Base-by-base conservation (phyloP, 1,140 invertebrate species). In the Probaryconus sp. region DNA sequence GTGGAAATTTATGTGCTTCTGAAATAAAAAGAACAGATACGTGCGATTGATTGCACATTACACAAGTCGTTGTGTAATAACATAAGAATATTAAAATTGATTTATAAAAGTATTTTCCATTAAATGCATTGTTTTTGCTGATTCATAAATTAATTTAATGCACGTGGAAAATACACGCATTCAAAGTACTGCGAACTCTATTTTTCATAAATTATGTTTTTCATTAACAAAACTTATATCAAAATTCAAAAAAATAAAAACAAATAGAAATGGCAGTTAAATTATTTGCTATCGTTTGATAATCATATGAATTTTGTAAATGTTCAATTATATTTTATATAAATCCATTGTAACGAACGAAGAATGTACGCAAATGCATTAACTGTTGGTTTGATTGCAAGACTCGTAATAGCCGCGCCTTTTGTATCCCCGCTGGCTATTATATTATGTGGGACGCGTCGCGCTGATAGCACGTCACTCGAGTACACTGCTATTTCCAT, bases 51-150 rank as follows among this genome's bases (percentile, higher is more conserved):
- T 42, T 42, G 37, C 37, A 43, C n/a, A 18, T 31, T 42, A 17
- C 37, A 35, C 10, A 10, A 18, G 11, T n/a, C 14, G 28, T 55
- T 30, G 37, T 31, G 37, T 10, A 55, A 55, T 17, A 21, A 31
- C 16, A 5, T 31, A 38, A 42, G 38, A 55, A 43, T 35, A 55
- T 42, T 55, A 55, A 55, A 55, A 55, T 26, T 55, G 37, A 55
- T 42, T 55, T 38, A 43, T 42, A 30, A 42, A 42, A 55, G 16
- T 31, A 30, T 50, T 50, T 28, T 53, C 37, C 13, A n/a, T 31
- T 47, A 31, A 47, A 3, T 30, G 3, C 11, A 4, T 20, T 4
- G 3, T 18, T 31, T 47, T 47, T 31, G 2, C 14, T 11, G 6
- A n/a, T n/a, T 17, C 30, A 24, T 24, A 4, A 9, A 30, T 7